Evolutionary conservation across 2,888 invertebrate genomes (phyloP).

Genomic region (Hoplodrina blanda): DNA sequence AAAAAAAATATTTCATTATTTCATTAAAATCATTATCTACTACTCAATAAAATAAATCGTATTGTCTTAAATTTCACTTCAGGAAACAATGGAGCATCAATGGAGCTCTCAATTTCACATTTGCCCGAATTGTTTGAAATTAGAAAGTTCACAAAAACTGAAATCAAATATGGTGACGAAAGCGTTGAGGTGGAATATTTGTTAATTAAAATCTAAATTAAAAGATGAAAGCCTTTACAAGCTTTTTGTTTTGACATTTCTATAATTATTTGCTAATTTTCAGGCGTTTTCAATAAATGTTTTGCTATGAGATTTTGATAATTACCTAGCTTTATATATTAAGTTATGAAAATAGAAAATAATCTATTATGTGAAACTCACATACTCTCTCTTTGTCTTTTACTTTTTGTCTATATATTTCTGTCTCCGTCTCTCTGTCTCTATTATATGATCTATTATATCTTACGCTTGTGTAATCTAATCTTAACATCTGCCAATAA

Average conservation of each 20-base stretch:
- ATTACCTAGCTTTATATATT: conserved; percentile 1
- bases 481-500: too few relatives aligned
- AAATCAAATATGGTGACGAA: conserved; percentile 47
- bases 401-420: too few relatives aligned
- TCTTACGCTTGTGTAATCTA: too few relatives aligned
- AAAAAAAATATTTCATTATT: too few relatives aligned
- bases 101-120: not conserved
- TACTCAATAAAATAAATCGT: not conserved
- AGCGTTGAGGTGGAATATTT: conserved; percentile 56
- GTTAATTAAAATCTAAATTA: conserved; percentile 71
- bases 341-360: not conserved
- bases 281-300: conserved; percentile 52
- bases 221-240: conserved; percentile 68
- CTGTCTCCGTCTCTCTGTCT: too few relatives aligned
- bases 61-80: not conserved
- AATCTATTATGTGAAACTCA: too few relatives aligned
- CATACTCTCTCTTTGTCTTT: too few relatives aligned
- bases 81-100: not conserved
- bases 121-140: conserved; percentile 12
- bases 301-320: conserved; percentile 8
- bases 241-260: conserved; percentile 72
- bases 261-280: conserved; percentile 67
- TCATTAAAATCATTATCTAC: too few relatives aligned
- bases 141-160: conserved; percentile 12
- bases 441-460: too few relatives aligned